phyloP scores from a whole-genome alignment of 2,113 vertebrate species.

The Coryphaenoides rupestris region DNA sequence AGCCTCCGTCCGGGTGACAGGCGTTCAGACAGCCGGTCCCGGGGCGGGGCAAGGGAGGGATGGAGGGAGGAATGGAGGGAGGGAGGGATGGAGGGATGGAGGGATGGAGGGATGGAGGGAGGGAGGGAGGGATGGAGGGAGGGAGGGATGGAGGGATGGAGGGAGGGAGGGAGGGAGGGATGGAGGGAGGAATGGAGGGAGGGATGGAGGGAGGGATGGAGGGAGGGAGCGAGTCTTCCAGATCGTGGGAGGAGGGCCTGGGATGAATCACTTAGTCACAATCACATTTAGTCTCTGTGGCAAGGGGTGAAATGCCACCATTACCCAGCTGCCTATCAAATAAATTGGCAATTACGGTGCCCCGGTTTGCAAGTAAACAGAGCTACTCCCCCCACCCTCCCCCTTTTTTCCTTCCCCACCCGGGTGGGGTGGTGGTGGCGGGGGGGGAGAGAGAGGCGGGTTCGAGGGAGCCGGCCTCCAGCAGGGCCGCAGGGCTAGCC shows the following conservation, averaged over 20 bases:
- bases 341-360: conserved; percentile 99
- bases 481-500: conserved; percentile 81
- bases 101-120: no score
- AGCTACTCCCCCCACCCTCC: conserved; percentile 75
- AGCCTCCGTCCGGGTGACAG: conserved; percentile 62
- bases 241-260: conserved; percentile 64
- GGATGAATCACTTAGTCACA: conserved; percentile 75
- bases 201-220: no score
- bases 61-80: no score
- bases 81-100: no score
- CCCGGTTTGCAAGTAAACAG: conserved; percentile 96
- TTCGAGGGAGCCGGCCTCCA: conserved; percentile 67
- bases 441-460: no score
- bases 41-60: no score
- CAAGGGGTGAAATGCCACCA: conserved; percentile 96
- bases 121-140: no score
- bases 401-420: conserved; percentile 50
- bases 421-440: conserved; percentile 77
- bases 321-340: conserved; percentile 99
- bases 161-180: no score
- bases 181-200: no score
- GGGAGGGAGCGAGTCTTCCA: conserved; percentile 69
- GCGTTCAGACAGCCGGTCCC: conserved; percentile 72
- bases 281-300: conserved; percentile 90
- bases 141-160: no score